Conservation (phyloP, 1,140 invertebrate species). For the Drosophila mojavensis region DNA sequence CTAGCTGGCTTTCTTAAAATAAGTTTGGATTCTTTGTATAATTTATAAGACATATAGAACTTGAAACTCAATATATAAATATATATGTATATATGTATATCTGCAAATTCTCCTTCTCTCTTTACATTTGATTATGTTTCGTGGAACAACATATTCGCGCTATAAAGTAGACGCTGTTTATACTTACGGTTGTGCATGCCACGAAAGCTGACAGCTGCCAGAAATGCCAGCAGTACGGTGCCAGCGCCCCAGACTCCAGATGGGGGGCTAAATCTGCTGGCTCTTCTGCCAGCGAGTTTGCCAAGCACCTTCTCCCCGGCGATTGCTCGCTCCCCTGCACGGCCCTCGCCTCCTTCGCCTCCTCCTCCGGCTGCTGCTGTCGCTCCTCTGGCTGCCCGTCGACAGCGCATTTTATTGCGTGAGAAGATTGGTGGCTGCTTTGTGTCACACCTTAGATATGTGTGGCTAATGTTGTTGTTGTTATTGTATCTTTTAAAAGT, state of each 20-base stretch:
- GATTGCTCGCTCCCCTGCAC: not conserved
- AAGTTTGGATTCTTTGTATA: too few species aligned
- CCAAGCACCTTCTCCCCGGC: not conserved
- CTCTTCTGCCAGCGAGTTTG: constrained; percentile 23
- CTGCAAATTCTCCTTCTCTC: not conserved
- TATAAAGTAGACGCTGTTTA: constrained; percentile 71
- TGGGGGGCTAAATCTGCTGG: constrained; percentile 31
- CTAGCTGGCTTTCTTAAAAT: too few species aligned
- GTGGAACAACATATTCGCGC: constrained; percentile 2
- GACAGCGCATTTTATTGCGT: constrained; percentile 75
- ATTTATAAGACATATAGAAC: too few species aligned
- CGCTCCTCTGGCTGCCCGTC: constrained; percentile 31
- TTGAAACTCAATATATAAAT: too few species aligned
- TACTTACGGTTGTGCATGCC: constrained; percentile 73
- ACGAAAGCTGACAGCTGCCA: constrained; percentile 79
- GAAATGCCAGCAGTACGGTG: constrained; percentile 71
- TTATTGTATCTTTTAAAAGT: constrained; percentile 23
- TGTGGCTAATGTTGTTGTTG: constrained; percentile 29
- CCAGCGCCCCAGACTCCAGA: constrained; percentile 44
- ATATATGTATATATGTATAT: too few species aligned
- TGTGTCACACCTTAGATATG: constrained; percentile 59
- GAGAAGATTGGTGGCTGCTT: constrained; percentile 62
- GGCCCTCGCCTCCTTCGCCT: not conserved
- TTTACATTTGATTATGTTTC: constrained; percentile 2
- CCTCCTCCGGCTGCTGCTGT: constrained; percentile 30